A percentile compares a stretch with the other conserved stretches of the same genome.
These are phyloP conservation scores for Tachysurus fulvidraco DNA, from an alignment of 2,113 vertebrate genomes.

Conservation along the genomic window DNA sequence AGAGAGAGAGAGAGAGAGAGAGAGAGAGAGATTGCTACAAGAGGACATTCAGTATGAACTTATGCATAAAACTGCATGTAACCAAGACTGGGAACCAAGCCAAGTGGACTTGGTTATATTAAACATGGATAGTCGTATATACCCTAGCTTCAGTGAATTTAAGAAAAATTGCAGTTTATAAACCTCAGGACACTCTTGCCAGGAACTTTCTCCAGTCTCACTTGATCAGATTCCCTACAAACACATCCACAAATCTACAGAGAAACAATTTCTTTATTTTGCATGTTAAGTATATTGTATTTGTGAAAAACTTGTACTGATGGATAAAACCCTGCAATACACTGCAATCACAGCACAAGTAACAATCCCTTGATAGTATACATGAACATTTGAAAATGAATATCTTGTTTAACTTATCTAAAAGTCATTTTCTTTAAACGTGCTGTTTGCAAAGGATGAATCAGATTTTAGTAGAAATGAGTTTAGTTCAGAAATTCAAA, in stretches of 20 bases:
- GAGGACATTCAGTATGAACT: not conserved
- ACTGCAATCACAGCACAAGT: not conserved
- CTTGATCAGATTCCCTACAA: not conserved
- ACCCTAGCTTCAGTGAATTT: not conserved
- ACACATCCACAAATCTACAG: conserved; percentile 9
- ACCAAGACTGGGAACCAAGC: not conserved
- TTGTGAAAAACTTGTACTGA: conserved; percentile 9
- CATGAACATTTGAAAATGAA: conserved; percentile 6
- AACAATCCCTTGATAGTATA: conserved; percentile 9
- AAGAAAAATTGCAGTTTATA: not conserved
- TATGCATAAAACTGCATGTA: not conserved
- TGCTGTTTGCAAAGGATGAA: not conserved
- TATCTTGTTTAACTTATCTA: not conserved
- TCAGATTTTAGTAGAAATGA: not conserved
- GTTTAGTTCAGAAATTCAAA: not conserved
- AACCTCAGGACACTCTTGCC: not conserved
- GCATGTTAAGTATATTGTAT: conserved; percentile 20
- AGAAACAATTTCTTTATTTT: conserved; percentile 39
- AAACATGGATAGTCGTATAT: not conserved
- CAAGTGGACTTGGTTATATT: not conserved
- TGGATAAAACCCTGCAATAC: conserved; percentile 23
- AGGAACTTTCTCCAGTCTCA: conserved; percentile 5
- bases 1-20: no score
- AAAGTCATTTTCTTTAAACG: not conserved
- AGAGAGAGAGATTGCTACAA: no score